Evolutionary conservation across 92 coral and sea anemone species (phyloP).

Genomic region (Plumapathes pennacea): DNA sequence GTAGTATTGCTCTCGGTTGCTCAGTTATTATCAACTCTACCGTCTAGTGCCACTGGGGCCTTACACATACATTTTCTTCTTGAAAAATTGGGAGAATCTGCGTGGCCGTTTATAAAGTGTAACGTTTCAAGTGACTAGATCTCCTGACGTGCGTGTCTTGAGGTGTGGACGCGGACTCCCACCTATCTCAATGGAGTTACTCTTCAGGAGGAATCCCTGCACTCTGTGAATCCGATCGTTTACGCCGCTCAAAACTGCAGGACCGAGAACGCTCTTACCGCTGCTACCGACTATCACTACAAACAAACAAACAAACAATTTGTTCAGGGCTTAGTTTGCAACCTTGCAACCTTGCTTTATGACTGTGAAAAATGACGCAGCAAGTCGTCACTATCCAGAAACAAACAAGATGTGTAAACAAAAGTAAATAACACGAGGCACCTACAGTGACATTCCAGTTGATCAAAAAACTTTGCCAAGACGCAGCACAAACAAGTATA

Average conservation of each 20-base stretch:
- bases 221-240: conserved; percentile 78
- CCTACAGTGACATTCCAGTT: no score
- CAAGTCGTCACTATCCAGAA: neutral
- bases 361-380: neutral
- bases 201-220: conserved; percentile 72
- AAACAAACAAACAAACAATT: conserved; percentile 2
- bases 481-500: no score
- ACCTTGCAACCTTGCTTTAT: neutral
- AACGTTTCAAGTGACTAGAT: no score
- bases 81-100: no score
- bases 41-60: no score
- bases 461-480: no score
- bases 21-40: no score
- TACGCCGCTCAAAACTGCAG: conserved; percentile 55
- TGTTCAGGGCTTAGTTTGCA: neutral
- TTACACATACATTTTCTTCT: no score
- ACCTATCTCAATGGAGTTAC: conserved; percentile 55
- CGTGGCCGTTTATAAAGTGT: no score
- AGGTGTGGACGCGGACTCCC: no score
- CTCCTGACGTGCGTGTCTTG: no score
- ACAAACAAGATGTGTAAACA: neutral
- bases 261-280: conserved; percentile 68
- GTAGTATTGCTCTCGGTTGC: no score
- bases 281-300: conserved; percentile 79
- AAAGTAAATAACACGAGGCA: neutral